Evolutionary conservation across 2,888 invertebrate genomes (phyloP).

Genomic region (Iphiclides podalirius): DNA sequence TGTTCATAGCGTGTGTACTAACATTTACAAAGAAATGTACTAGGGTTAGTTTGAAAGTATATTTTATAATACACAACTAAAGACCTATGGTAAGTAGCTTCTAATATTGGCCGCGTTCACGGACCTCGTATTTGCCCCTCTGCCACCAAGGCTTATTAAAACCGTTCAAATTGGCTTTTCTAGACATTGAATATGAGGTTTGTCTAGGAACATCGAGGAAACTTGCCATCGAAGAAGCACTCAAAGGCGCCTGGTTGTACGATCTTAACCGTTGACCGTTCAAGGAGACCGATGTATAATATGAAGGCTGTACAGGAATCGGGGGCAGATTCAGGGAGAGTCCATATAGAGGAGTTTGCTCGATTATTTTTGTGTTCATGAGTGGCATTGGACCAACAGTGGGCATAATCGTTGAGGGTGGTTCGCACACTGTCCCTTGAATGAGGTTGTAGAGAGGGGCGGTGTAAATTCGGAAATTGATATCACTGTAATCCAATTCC

Average conservation of each 20-base stretch:
- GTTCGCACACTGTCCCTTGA: slow-evolving; percentile 86
- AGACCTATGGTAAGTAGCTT: slow-evolving; percentile 11
- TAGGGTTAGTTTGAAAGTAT: slow-evolving; percentile 23
- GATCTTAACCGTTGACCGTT: background rate
- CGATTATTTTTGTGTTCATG: slow-evolving; percentile 8
- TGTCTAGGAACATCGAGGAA: slow-evolving; percentile 42
- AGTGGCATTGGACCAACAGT: slow-evolving; percentile 26
- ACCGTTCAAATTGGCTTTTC: slow-evolving; percentile 5
- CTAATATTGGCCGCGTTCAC: slow-evolving; percentile 30
- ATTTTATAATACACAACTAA: slow-evolving; percentile 33
- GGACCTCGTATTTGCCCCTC: slow-evolving; percentile 43
- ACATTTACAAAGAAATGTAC: slow-evolving; percentile 12
- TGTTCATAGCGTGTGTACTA: slow-evolving; percentile 32
- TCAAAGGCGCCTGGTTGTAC: slow-evolving; percentile 30
- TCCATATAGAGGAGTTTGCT: slow-evolving; percentile 22
- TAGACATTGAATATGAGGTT: slow-evolving; percentile 28
- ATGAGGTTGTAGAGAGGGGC: slow-evolving; percentile 84
- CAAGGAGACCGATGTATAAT: background rate
- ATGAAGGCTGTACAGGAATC: background rate
- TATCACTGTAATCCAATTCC: slow-evolving; percentile 85
- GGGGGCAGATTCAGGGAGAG: slow-evolving; percentile 2
- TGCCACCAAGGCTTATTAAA: slow-evolving; percentile 45
- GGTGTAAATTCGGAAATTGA: slow-evolving; percentile 88
- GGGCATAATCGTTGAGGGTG: slow-evolving; percentile 15
- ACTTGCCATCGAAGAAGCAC: slow-evolving; percentile 36